Evolutionary conservation across 2,888 invertebrate genomes (phyloP), one percentile per base, ranked within the genome.

Genomic region (Ctenicera cuprea): DNA sequence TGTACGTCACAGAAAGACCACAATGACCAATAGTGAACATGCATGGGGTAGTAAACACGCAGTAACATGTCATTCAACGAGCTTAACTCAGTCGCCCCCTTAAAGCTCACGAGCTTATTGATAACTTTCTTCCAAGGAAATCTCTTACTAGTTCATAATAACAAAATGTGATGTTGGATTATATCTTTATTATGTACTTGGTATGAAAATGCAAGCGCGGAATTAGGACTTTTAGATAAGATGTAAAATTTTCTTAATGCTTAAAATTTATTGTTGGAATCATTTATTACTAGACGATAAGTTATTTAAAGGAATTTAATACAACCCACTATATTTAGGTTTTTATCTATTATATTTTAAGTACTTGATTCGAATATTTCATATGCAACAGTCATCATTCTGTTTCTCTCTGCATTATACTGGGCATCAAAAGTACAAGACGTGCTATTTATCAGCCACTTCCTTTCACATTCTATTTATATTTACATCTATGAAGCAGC

Each of bases 381-480:
- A 5, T 26, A 26, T 3, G 26, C 5, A 26, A 26, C 2, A 26
- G 5, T 26, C 26, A 26, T 26, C 5, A n/a, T 54, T 38, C 37
- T 38, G 33, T 41, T 57, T n/a, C 66, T 54, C 11, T 18, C 18
- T 26, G 20, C 11, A 52, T 59, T 45, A 43, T 26, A 67, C 52
- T 62, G 33, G 38, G 48, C 18, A 45, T 37, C 41, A 38, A 48
- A 61, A 69, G 52, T 61, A 37, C 50, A 61, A 69, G 30, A 20
- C 38, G 48, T 22, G 37, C 20, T 70, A 70, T 64, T 52, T 54
- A 64, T 69, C 70, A 70, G 70, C 48, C 63, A 57, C 70, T 70
- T 70, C 70, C 70, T 70, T 69, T 57, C 22, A 26, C 4, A 52
- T 48, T 54, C 70, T 70, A 70, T 70, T 70, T 70, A 70, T 70